Conservation (phyloP, 2,888 invertebrate species). For the Pristionchus arcanus region DNA sequence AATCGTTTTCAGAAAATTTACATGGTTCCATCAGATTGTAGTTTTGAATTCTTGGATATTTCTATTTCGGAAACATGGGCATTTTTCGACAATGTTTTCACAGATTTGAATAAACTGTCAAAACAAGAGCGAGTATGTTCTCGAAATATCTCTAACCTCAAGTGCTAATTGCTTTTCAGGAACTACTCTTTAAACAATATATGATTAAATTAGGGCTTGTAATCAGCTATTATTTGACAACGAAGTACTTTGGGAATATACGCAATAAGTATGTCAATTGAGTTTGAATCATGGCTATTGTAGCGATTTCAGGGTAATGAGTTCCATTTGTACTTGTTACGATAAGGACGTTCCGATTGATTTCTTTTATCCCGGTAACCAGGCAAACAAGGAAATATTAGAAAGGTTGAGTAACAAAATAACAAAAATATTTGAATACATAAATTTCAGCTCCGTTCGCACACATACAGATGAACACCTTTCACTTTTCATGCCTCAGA, state of each 20-base stretch:
- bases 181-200: not conserved
- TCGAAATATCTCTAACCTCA: not conserved
- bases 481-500: not conserved
- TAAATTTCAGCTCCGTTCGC: not conserved
- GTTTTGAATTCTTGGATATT: not conserved
- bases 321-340: slow-evolving; percentile 3
- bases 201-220: not conserved
- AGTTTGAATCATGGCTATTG: not conserved
- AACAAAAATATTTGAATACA: not conserved
- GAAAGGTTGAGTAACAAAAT: not conserved
- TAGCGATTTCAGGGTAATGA: not conserved
- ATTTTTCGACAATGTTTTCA: not conserved
- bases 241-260: not conserved
- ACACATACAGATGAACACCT: not conserved
- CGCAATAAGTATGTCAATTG: not conserved
- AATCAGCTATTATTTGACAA: not conserved
- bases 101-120: not conserved
- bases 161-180: not conserved
- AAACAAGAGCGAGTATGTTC: not conserved
- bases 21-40: not conserved
- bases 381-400: not conserved
- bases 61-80: not conserved
- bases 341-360: not conserved
- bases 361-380: not conserved
- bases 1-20: not conserved